Evolutionary conservation across 1,140 invertebrate species (phyloP).

Genomic region (Trichogramma pretiosum): DNA sequence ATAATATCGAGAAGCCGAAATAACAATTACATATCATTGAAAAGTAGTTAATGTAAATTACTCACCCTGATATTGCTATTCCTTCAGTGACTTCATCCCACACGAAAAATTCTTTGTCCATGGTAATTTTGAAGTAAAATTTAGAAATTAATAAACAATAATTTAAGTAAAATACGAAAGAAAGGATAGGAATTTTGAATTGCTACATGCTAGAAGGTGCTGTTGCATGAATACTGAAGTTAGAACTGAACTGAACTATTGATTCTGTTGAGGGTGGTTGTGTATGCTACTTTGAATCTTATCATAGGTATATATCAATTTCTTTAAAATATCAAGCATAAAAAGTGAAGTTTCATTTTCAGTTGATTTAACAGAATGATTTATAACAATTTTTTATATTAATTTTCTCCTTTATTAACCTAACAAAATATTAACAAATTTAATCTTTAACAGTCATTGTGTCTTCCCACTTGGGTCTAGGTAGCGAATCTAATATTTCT

Average conservation of each 20-base stretch:
- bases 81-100: constrained; percentile 43
- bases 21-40: too few relatives aligned
- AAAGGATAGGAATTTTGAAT: background rate
- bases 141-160: background rate
- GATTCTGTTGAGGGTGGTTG: constrained; percentile 18
- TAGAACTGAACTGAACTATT: constrained; percentile 19
- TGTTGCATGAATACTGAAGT: constrained; percentile 14
- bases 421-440: constrained; percentile 5
- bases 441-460: constrained; percentile 5
- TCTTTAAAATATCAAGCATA: background rate
- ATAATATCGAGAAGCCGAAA: too few relatives aligned
- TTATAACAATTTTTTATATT: constrained; percentile 1
- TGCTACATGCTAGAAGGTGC: background rate
- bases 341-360: constrained; percentile 1
- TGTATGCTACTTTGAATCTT: background rate
- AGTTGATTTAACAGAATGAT: background rate
- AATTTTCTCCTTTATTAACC: constrained; percentile 3
- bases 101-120: constrained; percentile 36
- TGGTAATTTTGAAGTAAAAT: constrained; percentile 1
- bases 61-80: constrained; percentile 40
- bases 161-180: background rate
- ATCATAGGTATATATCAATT: background rate
- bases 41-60: too few relatives aligned
- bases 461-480: constrained; percentile 17
- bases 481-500: constrained; percentile 32